A percentile compares a stretch with the other conserved stretches of the same genome.
Evolutionary conservation across 1,140 invertebrate species (phyloP).

Genomic region (Coelopa frigida): DNA sequence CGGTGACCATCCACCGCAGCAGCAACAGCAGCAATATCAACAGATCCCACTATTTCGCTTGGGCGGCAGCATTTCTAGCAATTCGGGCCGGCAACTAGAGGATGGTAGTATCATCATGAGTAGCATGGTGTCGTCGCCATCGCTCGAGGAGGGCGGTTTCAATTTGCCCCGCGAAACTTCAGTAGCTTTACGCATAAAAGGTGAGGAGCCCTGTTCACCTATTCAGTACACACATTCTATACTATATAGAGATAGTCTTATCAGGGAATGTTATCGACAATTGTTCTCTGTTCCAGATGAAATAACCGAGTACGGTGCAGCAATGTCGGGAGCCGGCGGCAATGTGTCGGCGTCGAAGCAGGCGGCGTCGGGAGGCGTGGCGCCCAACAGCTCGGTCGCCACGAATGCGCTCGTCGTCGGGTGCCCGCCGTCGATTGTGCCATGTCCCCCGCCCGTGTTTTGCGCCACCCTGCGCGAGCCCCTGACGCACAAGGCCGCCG

Average conservation of each 20-base stretch:
- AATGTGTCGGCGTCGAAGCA: slow-evolving; percentile 6
- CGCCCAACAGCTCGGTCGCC: slow-evolving; percentile 13
- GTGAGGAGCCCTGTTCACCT: slow-evolving; percentile 16
- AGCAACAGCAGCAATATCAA: slow-evolving; percentile 56
- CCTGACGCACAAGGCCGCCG: slow-evolving; percentile 60
- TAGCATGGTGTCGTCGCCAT: slow-evolving; percentile 45
- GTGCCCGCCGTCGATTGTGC: slow-evolving; percentile 28
- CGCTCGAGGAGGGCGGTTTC: slow-evolving; percentile 42
- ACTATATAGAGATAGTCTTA: too few species aligned
- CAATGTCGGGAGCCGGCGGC: slow-evolving; percentile 13
- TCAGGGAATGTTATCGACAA: too few species aligned
- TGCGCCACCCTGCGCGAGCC: slow-evolving; percentile 46
- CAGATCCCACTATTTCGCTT: slow-evolving; percentile 52
- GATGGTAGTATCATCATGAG: slow-evolving; percentile 35
- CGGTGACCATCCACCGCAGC: slow-evolving; percentile 49
- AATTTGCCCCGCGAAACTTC: slow-evolving; percentile 41
- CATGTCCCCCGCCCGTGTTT: slow-evolving; percentile 26
- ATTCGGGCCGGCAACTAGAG: slow-evolving; percentile 49
- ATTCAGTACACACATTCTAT: too few species aligned
- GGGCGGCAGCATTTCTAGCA: slow-evolving; percentile 58
- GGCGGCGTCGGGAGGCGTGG: background rate
- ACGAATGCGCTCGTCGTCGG: slow-evolving; percentile 21
- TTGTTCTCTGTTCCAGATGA: slow-evolving; percentile 9
- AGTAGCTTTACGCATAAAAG: slow-evolving; percentile 39
- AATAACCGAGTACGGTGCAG: slow-evolving; percentile 13